These are phyloP conservation scores for Lipophrys pholis DNA, from an alignment of 2,113 vertebrate genomes.

Conservation along the genomic window DNA sequence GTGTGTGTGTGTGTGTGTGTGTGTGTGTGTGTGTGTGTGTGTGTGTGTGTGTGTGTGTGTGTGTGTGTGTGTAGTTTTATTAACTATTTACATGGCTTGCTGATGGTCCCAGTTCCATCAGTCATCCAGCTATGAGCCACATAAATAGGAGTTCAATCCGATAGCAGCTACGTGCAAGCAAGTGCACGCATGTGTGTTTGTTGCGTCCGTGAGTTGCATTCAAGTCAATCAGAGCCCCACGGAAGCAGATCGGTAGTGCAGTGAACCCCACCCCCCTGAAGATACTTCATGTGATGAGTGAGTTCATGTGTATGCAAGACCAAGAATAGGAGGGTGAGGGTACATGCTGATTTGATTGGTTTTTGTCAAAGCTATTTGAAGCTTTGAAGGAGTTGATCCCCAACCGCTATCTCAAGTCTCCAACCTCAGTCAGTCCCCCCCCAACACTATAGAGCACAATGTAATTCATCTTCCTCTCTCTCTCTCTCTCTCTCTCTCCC, in stretches of 20 bases:
- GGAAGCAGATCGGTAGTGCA: slow-evolving; percentile 67
- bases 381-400: slow-evolving; percentile 74
- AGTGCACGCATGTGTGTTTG: slow-evolving; percentile 34
- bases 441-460: slow-evolving; percentile 52
- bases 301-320: slow-evolving; percentile 2
- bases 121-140: slow-evolving; percentile 30
- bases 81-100: slow-evolving; percentile 34
- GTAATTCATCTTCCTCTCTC: slow-evolving; percentile 51
- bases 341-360: slow-evolving; percentile 68
- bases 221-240: slow-evolving; percentile 66
- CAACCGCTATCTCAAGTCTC: slow-evolving; percentile 67
- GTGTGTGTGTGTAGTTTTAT: slow-evolving; percentile 21
- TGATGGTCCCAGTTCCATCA: slow-evolving; percentile 37
- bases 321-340: slow-evolving; percentile 17
- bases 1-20: slow-evolving; percentile 1
- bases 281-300: slow-evolving; percentile 28
- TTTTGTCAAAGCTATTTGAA: slow-evolving; percentile 77
- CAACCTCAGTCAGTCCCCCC: slow-evolving; percentile 60
- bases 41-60: neutral
- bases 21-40: slow-evolving; percentile 1
- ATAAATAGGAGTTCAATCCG: slow-evolving; percentile 48
- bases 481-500: slow-evolving; percentile 21
- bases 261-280: slow-evolving; percentile 42
- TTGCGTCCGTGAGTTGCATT: slow-evolving; percentile 31
- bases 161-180: slow-evolving; percentile 12